phyloP scores from a whole-genome alignment of 2,797 vertebrate genomes.

The Cryptoblepharus egeriae region DNA sequence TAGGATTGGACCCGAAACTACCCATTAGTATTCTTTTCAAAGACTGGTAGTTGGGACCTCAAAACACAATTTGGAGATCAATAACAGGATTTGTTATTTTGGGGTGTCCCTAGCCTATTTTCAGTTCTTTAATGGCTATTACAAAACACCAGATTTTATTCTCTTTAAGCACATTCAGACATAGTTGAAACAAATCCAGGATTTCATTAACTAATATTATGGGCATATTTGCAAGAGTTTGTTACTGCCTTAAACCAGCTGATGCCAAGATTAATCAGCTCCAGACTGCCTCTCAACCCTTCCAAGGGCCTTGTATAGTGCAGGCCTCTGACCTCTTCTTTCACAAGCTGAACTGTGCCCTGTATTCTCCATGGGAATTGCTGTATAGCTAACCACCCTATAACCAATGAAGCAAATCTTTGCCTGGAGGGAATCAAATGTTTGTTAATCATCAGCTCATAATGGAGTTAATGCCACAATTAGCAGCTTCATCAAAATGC shows the following conservation, averaged over 20 bases:
- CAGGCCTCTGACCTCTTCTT: constrained; percentile 15
- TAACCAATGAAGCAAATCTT: constrained; percentile 53
- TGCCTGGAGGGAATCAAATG: constrained; percentile 54
- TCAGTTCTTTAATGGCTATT: neutral
- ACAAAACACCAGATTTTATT: neutral
- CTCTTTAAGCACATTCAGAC: constrained; percentile 13
- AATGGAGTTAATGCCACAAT: constrained; percentile 49
- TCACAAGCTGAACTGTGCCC: constrained; percentile 39
- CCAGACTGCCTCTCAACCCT: constrained; percentile 9
- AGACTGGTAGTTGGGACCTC: neutral
- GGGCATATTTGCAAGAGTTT: accelerated
- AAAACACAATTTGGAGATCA: neutral
- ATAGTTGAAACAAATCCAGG: neutral
- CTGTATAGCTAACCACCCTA: constrained; percentile 43
- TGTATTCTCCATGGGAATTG: constrained; percentile 10
- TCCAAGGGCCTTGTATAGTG: constrained; percentile 35
- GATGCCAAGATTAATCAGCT: constrained; percentile 7
- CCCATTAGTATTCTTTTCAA: neutral
- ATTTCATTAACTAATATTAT: neutral
- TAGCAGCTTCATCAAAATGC: constrained; percentile 52
- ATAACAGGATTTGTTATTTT: neutral
- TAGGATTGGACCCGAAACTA: too few relatives aligned
- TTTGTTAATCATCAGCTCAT: constrained; percentile 62
- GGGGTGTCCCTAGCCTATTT: neutral
- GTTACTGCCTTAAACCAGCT: constrained; percentile 1